Percentiles rank a stretch among this genome's conserved stretches.
These are phyloP conservation scores for Drosophila aldrichi DNA, from an alignment of 2,888 invertebrate species.

Conservation along the genomic window DNA sequence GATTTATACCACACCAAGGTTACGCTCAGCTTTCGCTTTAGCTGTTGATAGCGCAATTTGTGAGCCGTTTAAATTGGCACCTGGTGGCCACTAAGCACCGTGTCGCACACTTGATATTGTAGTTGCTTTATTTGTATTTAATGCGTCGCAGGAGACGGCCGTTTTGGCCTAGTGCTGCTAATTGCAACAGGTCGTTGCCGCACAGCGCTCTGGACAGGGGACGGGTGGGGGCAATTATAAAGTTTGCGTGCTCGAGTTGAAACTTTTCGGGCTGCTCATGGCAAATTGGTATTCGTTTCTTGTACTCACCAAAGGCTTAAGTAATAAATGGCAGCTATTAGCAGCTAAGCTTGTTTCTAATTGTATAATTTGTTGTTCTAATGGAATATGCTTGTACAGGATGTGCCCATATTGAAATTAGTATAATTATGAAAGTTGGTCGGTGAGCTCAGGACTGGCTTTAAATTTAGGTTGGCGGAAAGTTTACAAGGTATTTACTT, in stretches of 20 bases:
- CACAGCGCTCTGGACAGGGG: not conserved
- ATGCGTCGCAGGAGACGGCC: conserved; percentile 21
- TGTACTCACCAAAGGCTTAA: conserved; percentile 4
- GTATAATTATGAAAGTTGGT: not conserved
- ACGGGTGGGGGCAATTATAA: conserved; percentile 12
- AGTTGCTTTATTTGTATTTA: conserved; percentile 7
- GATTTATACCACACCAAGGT: conserved; percentile 59
- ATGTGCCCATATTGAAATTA: not conserved
- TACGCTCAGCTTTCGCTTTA: conserved; percentile 14
- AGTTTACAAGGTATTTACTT: too few species aligned
- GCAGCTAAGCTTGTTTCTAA: not conserved
- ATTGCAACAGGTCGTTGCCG: conserved; percentile 33
- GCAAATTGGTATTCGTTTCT: conserved; percentile 13
- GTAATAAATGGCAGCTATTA: not conserved
- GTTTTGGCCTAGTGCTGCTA: conserved; percentile 27
- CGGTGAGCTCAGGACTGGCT: not conserved
- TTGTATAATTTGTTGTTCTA: conserved; percentile 1
- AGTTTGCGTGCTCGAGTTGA: conserved; percentile 11
- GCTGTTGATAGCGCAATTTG: conserved; percentile 29
- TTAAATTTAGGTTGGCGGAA: not conserved
- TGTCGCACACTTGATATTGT: conserved; percentile 9
- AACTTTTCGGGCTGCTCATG: conserved; percentile 3
- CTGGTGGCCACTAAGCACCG: conserved; percentile 17
- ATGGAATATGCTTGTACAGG: not conserved
- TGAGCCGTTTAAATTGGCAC: conserved; percentile 29